Percentiles rank a stretch among this genome's conserved stretches.
Evolutionary conservation across 1,140 invertebrate species (phyloP).

Genomic region (Drosophila nikananu): DNA sequence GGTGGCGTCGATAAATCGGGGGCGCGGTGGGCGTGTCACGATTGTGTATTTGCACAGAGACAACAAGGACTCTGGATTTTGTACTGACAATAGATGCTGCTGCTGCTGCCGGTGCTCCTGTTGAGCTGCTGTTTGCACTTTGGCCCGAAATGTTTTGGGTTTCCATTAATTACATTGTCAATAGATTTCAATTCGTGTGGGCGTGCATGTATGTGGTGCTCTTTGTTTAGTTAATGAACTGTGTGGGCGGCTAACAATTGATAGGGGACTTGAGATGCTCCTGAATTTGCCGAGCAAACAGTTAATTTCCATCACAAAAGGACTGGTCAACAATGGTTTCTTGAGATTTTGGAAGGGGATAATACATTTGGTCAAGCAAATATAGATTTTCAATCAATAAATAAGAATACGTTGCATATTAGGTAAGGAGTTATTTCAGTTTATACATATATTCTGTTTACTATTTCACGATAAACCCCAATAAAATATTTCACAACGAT

Average conservation of each 20-base stretch:
- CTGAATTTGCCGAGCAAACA: constrained; percentile 2
- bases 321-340: constrained; percentile 6
- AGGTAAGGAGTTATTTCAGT: too few species aligned
- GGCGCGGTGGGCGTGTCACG: constrained; percentile 41
- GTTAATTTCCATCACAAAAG: constrained; percentile 14
- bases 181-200: constrained; percentile 43
- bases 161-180: constrained; percentile 76
- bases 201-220: constrained; percentile 10
- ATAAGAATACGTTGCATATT: background rate
- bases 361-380: background rate
- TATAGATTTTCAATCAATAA: background rate
- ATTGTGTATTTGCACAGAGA: constrained; percentile 48
- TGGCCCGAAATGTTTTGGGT: constrained; percentile 37
- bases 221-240: constrained; percentile 47
- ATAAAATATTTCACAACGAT: background rate
- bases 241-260: constrained; percentile 10
- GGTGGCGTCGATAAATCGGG: constrained; percentile 21
- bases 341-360: background rate
- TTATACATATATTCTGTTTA: background rate
- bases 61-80: constrained; percentile 17
- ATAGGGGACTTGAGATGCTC: constrained; percentile 28
- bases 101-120: constrained; percentile 25
- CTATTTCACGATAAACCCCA: too few species aligned
- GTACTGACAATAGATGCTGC: constrained; percentile 24
- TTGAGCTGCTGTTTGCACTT: constrained; percentile 43